phyloP scores from a whole-genome alignment of 2,888 invertebrate genomes.

The Abrostola tripartita region DNA sequence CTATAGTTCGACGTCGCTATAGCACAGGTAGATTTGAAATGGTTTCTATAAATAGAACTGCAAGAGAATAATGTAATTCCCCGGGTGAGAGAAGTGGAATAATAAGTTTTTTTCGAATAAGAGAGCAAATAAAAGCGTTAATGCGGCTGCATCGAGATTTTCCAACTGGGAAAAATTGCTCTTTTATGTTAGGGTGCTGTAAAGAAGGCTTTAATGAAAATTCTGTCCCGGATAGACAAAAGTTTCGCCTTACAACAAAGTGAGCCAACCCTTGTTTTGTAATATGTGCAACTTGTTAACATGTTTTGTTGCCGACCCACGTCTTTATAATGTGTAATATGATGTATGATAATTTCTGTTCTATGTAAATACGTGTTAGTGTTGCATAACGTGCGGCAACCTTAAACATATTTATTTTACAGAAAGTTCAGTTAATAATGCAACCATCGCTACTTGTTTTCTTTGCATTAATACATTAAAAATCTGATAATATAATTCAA shows the following conservation, averaged over 20 bases:
- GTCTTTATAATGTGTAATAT: conserved; percentile 45
- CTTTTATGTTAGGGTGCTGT: conserved; percentile 81
- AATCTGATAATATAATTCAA: too few species aligned
- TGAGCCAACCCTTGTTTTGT: conserved; percentile 59
- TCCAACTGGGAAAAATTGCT: conserved; percentile 83
- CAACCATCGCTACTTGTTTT: neutral
- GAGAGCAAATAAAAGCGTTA: conserved; percentile 84
- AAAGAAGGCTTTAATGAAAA: conserved; percentile 85
- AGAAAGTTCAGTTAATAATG: neutral
- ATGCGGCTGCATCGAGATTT: conserved; percentile 86
- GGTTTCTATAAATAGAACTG: conserved; percentile 74
- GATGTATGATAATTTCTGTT: conserved; percentile 47
- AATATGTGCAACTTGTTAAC: conserved; percentile 61
- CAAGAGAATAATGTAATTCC: conserved; percentile 82
- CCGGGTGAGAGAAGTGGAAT: conserved; percentile 81
- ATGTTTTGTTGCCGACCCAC: conserved; percentile 49
- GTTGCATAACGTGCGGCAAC: conserved; percentile 8
- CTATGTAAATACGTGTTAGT: conserved; percentile 24
- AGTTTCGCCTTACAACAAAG: conserved; percentile 69
- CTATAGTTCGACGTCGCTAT: conserved; percentile 15
- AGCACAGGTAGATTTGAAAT: conserved; percentile 53
- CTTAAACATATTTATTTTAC: neutral
- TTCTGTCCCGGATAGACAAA: conserved; percentile 75
- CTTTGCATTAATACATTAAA: too few species aligned
- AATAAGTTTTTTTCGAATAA: conserved; percentile 84